Evolutionary conservation across 2,113 vertebrate genomes (phyloP).

Genomic region (Dromas ardeola): DNA sequence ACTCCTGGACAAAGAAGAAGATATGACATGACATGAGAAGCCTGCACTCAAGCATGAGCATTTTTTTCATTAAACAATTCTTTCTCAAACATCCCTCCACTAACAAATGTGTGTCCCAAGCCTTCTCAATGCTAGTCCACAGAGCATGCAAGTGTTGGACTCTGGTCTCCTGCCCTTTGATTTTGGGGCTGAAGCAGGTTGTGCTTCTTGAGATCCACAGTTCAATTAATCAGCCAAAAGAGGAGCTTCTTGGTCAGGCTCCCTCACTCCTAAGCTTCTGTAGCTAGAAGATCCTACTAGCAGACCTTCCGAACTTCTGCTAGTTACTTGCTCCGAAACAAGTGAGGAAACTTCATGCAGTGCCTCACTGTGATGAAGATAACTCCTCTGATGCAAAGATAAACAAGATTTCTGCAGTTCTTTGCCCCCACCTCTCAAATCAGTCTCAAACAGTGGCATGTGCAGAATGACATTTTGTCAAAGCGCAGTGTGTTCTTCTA

Average conservation of each 20-base stretch:
- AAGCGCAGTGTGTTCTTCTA: background rate
- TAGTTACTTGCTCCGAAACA: background rate
- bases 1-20: background rate
- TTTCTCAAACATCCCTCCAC: background rate
- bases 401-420: background rate
- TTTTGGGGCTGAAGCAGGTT: background rate
- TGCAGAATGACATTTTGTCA: background rate
- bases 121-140: background rate
- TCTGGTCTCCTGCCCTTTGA: background rate
- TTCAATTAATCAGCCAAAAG: background rate
- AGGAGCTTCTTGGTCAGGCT: background rate
- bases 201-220: background rate
- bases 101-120: background rate
- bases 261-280: background rate
- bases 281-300: background rate
- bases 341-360: background rate
- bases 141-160: background rate
- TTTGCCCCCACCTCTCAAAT: background rate
- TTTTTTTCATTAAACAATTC: background rate
- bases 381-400: background rate
- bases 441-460: background rate
- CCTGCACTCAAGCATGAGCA: background rate
- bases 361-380: accelerated
- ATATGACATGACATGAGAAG: background rate
- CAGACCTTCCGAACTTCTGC: background rate